phyloP scores from a whole-genome alignment of 2,113 vertebrate species.

The Tapirus terrestris region DNA sequence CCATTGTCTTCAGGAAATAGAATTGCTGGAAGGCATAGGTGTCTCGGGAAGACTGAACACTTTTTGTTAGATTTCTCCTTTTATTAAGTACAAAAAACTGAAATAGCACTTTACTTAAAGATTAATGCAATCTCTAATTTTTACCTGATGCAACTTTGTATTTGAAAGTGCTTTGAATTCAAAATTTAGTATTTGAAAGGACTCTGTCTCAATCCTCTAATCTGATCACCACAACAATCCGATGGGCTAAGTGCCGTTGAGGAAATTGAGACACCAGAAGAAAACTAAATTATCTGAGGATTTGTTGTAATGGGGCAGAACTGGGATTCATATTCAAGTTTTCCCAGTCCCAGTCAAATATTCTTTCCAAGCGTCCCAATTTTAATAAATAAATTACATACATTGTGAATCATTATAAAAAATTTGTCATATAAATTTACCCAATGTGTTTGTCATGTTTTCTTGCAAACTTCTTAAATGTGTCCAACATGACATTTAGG shows the following conservation, averaged over 20 bases:
- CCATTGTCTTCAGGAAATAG: neutral
- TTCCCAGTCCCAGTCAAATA: neutral
- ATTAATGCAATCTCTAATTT: neutral
- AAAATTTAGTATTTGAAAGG: neutral
- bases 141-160: neutral
- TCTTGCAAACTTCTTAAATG: neutral
- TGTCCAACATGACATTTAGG: neutral
- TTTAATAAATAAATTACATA: neutral
- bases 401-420: neutral
- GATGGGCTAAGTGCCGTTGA: neutral
- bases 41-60: neutral
- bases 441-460: neutral
- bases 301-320: neutral
- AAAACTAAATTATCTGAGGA: slow-evolving; percentile 2
- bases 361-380: neutral
- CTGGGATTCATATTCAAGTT: neutral
- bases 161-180: slow-evolving; percentile 27
- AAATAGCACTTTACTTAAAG: neutral
- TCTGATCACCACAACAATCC: neutral
- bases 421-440: neutral
- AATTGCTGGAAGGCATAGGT: neutral
- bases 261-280: neutral
- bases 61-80: slow-evolving; percentile 14
- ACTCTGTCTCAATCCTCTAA: neutral
- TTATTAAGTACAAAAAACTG: neutral